Conservation (phyloP, 2,797 vertebrate genomes). For the Molossus molossus region DNA sequence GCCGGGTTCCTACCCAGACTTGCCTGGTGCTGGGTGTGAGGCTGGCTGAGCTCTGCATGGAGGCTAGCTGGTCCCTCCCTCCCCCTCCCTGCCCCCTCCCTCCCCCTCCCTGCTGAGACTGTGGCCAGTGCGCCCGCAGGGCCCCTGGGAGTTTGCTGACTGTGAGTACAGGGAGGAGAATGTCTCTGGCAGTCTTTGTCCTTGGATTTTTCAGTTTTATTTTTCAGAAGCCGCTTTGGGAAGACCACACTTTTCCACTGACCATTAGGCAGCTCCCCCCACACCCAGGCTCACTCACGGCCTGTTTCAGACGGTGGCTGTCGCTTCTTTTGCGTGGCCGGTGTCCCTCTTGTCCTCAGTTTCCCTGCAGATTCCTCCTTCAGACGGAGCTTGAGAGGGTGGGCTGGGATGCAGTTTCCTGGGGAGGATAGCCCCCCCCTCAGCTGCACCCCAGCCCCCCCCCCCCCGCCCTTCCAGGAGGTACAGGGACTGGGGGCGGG, state of each 20-base stretch:
- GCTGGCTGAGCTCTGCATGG: neutral
- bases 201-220: neutral
- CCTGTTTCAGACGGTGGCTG: neutral
- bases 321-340: accelerated
- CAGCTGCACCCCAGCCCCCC: neutral
- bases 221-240: neutral
- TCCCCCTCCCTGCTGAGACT: neutral
- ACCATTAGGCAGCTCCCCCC: neutral
- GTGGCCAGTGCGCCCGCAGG: neutral
- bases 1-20: neutral
- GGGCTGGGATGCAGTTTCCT: neutral
- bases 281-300: accelerated
- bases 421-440: neutral
- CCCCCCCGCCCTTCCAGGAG: neutral
- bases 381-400: too few relatives aligned
- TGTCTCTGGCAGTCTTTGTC: neutral
- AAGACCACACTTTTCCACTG: neutral
- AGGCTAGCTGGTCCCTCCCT: neutral
- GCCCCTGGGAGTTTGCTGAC: neutral
- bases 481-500: neutral
- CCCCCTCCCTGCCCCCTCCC: too few relatives aligned
- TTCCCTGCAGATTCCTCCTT: neutral
- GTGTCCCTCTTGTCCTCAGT: neutral
- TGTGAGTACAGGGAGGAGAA: neutral
- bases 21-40: neutral